A percentile compares a stretch with the other conserved stretches of the same genome.
These are phyloP conservation scores for Ophion slaviceki DNA, from an alignment of 2,888 invertebrate genomes.

Conservation along the genomic window DNA sequence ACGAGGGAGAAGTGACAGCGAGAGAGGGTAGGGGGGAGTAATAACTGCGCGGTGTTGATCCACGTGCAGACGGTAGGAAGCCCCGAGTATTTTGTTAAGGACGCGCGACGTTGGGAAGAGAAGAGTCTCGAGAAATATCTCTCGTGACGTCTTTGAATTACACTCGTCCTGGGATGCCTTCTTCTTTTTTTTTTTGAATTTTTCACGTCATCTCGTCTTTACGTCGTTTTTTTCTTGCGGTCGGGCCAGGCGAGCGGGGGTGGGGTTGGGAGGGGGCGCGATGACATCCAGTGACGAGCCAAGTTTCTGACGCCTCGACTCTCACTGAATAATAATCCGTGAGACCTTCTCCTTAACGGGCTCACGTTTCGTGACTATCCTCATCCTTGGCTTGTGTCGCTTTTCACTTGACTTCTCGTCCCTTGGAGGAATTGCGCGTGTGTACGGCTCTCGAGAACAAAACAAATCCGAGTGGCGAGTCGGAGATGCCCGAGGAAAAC, in stretches of 20 bases:
- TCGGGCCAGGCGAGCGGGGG: not conserved
- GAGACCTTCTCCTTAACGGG: conserved; percentile 17
- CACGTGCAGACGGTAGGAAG: conserved; percentile 18
- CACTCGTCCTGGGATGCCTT: not conserved
- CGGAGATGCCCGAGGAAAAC: conserved; percentile 40
- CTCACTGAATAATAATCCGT: conserved; percentile 63
- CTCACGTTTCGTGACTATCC: conserved; percentile 17
- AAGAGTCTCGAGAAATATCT: conserved; percentile 49
- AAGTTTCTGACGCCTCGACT: conserved; percentile 60
- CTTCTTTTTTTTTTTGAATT: not conserved
- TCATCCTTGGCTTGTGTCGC: conserved; percentile 40
- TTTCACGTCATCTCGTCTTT: not conserved
- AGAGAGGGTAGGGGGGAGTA: not conserved
- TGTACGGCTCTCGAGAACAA: conserved; percentile 69
- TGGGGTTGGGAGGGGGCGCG: not conserved
- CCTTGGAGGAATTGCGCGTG: conserved; percentile 52
- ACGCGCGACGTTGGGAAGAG: conserved; percentile 42
- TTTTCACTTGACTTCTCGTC: conserved; percentile 47
- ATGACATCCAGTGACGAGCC: conserved; percentile 62
- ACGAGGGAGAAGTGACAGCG: not conserved
- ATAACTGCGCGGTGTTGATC: conserved; percentile 9
- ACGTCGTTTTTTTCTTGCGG: conserved; percentile 10
- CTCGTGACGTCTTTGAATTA: conserved; percentile 13
- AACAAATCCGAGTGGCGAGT: conserved; percentile 67
- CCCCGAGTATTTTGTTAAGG: conserved; percentile 53